Conservation (phyloP, 2,113 vertebrate species). For the Tympanuchus pallidicinctus region DNA sequence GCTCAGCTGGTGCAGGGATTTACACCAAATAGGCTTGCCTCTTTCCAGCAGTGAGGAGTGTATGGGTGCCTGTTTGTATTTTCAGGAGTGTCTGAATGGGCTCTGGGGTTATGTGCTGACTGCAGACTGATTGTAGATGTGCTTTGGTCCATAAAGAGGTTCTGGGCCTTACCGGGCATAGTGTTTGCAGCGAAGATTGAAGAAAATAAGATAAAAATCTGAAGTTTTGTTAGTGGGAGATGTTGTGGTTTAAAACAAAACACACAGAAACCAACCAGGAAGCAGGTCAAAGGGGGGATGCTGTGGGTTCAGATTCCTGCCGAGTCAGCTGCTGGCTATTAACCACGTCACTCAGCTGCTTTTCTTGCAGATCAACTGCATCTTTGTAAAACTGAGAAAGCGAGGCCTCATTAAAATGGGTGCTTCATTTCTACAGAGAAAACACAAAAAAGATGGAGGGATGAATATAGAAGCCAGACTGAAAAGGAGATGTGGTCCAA, state of each 20-base stretch:
- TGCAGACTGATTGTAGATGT: background rate
- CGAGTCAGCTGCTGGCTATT: slow-evolving; percentile 12
- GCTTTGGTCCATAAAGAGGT: background rate
- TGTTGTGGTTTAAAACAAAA: background rate
- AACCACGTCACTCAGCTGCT: background rate
- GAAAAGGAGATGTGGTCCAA: background rate
- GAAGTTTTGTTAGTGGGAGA: background rate
- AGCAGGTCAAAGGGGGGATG: background rate
- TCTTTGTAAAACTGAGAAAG: slow-evolving; percentile 35
- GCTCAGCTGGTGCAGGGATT: background rate
- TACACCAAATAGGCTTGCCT: background rate
- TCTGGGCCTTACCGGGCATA: background rate
- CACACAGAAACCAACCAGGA: background rate
- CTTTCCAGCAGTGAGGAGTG: background rate
- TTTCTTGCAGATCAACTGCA: slow-evolving; percentile 6
- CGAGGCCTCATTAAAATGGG: background rate
- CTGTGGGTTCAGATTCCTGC: slow-evolving; percentile 20
- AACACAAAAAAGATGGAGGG: background rate
- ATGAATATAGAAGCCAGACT: background rate
- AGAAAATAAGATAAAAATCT: background rate
- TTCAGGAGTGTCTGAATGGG: background rate
- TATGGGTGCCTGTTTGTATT: background rate
- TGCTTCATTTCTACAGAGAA: background rate
- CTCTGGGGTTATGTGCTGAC: background rate
- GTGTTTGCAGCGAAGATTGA: background rate